Base-by-base conservation (phyloP, 2,797 vertebrate genomes). In the Acridotheres tristis region DNA sequence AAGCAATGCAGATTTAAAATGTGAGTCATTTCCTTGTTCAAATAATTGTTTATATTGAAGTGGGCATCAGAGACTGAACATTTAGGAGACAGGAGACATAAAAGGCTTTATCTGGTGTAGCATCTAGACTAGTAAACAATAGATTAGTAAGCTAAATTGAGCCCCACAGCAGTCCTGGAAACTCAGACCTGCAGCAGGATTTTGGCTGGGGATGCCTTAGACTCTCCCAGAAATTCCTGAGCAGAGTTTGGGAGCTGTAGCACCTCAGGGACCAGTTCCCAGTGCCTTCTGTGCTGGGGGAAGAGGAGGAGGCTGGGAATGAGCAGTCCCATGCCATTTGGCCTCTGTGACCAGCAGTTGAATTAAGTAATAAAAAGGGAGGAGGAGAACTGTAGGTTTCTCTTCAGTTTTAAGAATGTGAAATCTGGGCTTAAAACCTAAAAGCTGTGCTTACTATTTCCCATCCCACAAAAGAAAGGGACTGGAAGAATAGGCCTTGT, bases 251-350 rank as follows among this genome's bases (percentile, higher is more conserved):
- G 68, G 25, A 80, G 17, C 40, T 72, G 29, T 47, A 57, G 50
- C 1, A 1, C 22, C 34, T 13, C 21, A 43, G 47, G 25, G 34
- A 27, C 54, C 1, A 1, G 27, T 74, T 90, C 40, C 48, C 53
- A n/a, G 50, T 0, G 1, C 13, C 42, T 72, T 12, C 38, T 57
- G 26, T 61, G 48, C n/a, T 5, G 4, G 1, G 0, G 26, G 19
- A 7, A 54, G 72, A 55, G 48, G 32, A 82, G 38, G 38, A 17
- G 11, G 10, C 34, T 73, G 51, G 18, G 18, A 2, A 2, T 0
- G 0, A 75, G 27, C 10, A 2, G 22, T 74, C 19, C 18, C 6
- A 4, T 87, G 26, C 38, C 54, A 54, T 13, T 4, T 90, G 74
- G 34, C 50, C 69, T 72, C 66, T 1, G 3, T 77, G 61, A 53